Evolutionary conservation across 2,888 invertebrate species (phyloP), one percentile per base, ranked within the genome.

Genomic region (Metacarcinus magister): DNA sequence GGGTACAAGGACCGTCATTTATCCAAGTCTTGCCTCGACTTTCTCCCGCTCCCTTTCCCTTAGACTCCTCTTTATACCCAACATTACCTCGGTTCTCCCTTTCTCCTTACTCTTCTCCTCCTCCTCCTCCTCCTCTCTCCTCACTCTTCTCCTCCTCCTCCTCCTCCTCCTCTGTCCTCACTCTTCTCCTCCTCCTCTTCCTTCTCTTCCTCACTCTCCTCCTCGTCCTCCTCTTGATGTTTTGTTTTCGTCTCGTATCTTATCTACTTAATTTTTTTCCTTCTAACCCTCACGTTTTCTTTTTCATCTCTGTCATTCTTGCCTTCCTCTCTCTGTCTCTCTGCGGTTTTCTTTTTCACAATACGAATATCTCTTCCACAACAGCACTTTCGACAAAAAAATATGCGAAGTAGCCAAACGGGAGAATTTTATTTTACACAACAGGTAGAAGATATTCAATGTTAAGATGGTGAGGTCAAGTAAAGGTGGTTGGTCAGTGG

Each of bases 1-100:
- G 87, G 87, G 39, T 87, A 87, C 87, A 87, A 87, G 87, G 87
- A 39, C 87, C 32, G 87, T 87, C 87, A 87, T 87, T 87, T 87
- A 87, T 87, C 87, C 39, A 39, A 87, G 87, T 87, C 91, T 46
- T 91, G 44, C 48, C 91, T 13, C 91, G 48, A 91, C 91, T 48
- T 48, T 28, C 91, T 10, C 28, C n/a, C 91, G 16, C 44, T 48
- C 46, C 91, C 91, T 91, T 39, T 91, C 46, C 48, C 44, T 39
- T 39, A 87, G 87, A 39, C 32, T 8, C 32, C 32, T 87, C 87
- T 87, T 32, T 32, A 87, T 87, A 32, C 87, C 87, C 32, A 2
- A 87, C 87, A 87, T 87, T 39, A 87, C 39, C 87, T 39, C 19
- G 0, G 16, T 16, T 28, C 32, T 44, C 28, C 54, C 44, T 60